Conservation (phyloP, 2,888 invertebrate species). For the Isoperla grammatica region DNA sequence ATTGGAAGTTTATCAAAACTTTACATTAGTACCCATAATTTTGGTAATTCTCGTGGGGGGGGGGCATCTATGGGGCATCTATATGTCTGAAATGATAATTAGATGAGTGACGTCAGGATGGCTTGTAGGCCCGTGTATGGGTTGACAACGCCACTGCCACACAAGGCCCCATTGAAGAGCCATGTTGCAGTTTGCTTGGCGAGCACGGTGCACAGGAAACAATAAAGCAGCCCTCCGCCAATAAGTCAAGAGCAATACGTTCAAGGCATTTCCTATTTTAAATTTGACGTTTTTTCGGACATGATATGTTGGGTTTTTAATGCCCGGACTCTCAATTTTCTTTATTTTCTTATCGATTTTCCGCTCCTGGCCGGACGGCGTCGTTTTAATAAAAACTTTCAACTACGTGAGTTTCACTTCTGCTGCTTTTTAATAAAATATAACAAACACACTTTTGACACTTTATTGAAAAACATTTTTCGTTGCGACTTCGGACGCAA, state of each 20-base stretch:
- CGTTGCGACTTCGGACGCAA: conserved; percentile 1
- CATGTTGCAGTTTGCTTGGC: not conserved
- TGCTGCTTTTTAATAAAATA: conserved; percentile 17
- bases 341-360: conserved; percentile 16
- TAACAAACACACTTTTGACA: conserved; percentile 18
- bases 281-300: conserved; percentile 3
- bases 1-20: too few relatives aligned
- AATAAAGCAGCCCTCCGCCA: not conserved
- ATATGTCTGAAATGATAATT: too few relatives aligned
- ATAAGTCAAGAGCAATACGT: not conserved
- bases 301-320: conserved; percentile 16
- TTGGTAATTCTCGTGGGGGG: too few relatives aligned
- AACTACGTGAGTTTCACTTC: conserved; percentile 20
- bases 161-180: not conserved
- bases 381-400: conserved; percentile 18
- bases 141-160: too few relatives aligned
- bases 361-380: conserved; percentile 8
- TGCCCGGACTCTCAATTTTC: conserved; percentile 4
- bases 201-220: not conserved
- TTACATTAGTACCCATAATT: too few relatives aligned
- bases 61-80: too few relatives aligned
- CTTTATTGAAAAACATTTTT: conserved; percentile 17
- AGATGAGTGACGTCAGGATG: too few relatives aligned
- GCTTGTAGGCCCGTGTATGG: too few relatives aligned
- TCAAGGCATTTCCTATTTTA: conserved; percentile 5